phyloP scores from a whole-genome alignment of 1,140 invertebrate genomes.

The Bombus consobrinus region DNA sequence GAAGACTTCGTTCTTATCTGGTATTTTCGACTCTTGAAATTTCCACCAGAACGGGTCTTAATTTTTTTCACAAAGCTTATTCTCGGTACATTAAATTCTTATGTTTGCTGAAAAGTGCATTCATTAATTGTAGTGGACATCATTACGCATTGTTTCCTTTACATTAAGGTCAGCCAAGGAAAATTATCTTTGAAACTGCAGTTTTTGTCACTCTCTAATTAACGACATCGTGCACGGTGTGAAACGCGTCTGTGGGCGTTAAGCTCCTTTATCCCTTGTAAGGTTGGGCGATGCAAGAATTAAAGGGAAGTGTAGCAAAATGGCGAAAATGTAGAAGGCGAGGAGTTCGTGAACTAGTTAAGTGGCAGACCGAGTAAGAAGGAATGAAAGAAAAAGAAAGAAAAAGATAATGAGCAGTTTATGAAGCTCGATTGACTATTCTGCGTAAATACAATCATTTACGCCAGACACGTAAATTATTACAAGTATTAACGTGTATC shows the following conservation, averaged over 20 bases:
- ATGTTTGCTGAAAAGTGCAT: constrained; percentile 40
- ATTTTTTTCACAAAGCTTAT: constrained; percentile 18
- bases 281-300: constrained; percentile 50
- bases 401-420: neutral
- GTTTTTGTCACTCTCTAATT: constrained; percentile 65
- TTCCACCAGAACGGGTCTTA: neutral
- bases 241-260: constrained; percentile 36
- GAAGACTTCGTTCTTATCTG: neutral
- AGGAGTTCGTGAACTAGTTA: constrained; percentile 10
- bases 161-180: constrained; percentile 41
- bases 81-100: constrained; percentile 42
- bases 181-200: constrained; percentile 48
- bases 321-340: constrained; percentile 26
- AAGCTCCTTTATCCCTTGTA: constrained; percentile 51
- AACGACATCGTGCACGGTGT: constrained; percentile 49
- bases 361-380: too few species aligned
- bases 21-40: neutral
- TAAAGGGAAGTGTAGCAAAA: constrained; percentile 50
- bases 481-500: neutral
- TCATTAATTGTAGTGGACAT: constrained; percentile 42
- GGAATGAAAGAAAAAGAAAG: neutral
- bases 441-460: neutral
- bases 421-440: constrained; percentile 24
- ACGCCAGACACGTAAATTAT: neutral
- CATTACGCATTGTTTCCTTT: constrained; percentile 52